Evolutionary conservation across 2,888 invertebrate species (phyloP).

Genomic region (Ashinkailepas kermadecensis): DNA sequence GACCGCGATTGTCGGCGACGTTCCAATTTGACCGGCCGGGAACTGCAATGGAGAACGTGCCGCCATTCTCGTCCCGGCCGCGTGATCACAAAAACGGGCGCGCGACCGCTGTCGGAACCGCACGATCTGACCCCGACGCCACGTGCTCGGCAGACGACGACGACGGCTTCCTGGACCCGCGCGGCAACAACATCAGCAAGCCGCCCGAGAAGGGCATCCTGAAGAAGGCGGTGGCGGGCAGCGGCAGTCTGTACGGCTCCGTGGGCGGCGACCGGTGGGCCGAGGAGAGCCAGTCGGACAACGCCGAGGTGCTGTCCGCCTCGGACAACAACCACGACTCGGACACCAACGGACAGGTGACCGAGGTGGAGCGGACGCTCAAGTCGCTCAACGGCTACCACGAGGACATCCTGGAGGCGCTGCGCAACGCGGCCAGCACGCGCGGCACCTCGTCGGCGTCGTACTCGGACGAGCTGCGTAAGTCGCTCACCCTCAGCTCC

Average conservation of each 20-base stretch:
- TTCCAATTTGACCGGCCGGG: too few relatives aligned
- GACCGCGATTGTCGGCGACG: too few relatives aligned
- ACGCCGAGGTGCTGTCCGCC: constrained; percentile 58
- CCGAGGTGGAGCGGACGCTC: constrained; percentile 62
- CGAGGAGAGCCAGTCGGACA: constrained; percentile 57
- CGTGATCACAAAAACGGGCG: too few relatives aligned
- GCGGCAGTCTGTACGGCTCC: constrained; percentile 57
- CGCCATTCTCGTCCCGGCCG: too few relatives aligned
- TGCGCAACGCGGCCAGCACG: constrained; percentile 65
- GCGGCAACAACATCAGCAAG: constrained; percentile 39
- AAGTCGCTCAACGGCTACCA: constrained; percentile 86
- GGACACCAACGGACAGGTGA: constrained; percentile 40
- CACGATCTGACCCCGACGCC: too few relatives aligned
- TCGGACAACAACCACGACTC: constrained; percentile 57
- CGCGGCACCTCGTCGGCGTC: constrained; percentile 52
- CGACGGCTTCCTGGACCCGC: constrained; percentile 16
- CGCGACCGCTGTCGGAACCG: too few relatives aligned
- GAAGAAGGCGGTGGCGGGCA: constrained; percentile 54
- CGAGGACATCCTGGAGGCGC: constrained; percentile 82
- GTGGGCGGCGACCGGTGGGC: constrained; percentile 63
- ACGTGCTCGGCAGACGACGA: not conserved
- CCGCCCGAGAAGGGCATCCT: constrained; percentile 84
- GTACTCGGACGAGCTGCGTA: constrained; percentile 60
- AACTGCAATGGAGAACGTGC: too few relatives aligned
- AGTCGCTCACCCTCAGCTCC: constrained; percentile 48